Evolutionary conservation across 1,140 invertebrate species (phyloP).

Genomic region (Heterodera schachtii): DNA sequence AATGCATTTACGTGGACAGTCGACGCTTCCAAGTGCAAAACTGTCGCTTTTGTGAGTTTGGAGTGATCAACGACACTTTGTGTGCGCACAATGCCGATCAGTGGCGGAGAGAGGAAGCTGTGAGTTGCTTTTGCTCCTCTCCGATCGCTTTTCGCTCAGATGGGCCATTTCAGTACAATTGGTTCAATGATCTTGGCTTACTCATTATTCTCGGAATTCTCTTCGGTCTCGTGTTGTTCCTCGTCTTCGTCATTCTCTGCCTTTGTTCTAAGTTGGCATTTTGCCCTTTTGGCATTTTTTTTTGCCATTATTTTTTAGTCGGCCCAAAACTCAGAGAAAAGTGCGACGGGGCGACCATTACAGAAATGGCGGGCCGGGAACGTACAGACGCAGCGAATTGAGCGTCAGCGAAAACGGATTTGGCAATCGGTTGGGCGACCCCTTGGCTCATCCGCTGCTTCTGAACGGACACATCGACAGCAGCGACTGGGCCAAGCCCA

Average conservation of each 20-base stretch:
- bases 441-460: constrained; percentile 6
- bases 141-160: background rate
- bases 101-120: constrained; percentile 25
- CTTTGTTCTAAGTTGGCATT: constrained; percentile 23
- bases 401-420: constrained; percentile 26
- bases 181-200: too few relatives aligned
- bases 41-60: constrained; percentile 32
- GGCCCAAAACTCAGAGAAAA: constrained; percentile 12
- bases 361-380: constrained; percentile 14
- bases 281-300: background rate
- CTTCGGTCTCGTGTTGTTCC: too few relatives aligned
- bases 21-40: constrained; percentile 29
- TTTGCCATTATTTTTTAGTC: constrained; percentile 5
- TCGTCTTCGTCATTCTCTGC: constrained; percentile 3
- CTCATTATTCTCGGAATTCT: too few relatives aligned
- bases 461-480: constrained; percentile 15
- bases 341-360: constrained; percentile 15
- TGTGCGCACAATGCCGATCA: constrained; percentile 24
- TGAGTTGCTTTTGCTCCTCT: background rate
- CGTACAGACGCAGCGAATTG: background rate
- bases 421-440: constrained; percentile 23
- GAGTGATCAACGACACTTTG: constrained; percentile 33
- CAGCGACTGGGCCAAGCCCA: constrained; percentile 19
- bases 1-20: constrained; percentile 16
- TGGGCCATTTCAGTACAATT: background rate